These are phyloP conservation scores for Ennomos quercinarius DNA, from an alignment of 2,888 invertebrate genomes.

Conservation along the genomic window DNA sequence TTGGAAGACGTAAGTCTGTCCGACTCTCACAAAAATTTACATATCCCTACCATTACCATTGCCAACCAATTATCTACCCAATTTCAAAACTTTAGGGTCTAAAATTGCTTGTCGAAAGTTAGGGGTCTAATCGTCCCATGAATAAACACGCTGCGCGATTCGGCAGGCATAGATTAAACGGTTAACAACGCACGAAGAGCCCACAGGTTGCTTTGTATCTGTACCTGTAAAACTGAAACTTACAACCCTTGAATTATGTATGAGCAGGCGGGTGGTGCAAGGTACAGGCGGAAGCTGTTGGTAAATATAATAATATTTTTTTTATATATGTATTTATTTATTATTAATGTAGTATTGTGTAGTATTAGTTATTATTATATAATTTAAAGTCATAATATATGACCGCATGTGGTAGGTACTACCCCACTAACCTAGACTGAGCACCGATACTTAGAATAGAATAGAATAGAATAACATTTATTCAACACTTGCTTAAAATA, in stretches of 20 bases:
- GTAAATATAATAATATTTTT: too few species aligned
- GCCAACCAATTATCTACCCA: conserved; percentile 8
- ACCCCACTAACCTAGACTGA: too few species aligned
- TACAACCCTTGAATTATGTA: conserved; percentile 66
- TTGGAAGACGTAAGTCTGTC: conserved; percentile 24
- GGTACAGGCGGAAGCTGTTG: conserved; percentile 23
- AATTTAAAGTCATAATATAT: too few species aligned
- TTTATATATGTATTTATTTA: not conserved
- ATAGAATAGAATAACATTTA: too few species aligned
- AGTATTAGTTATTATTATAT: too few species aligned
- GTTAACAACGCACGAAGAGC: conserved; percentile 49
- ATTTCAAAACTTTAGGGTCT: conserved; percentile 16
- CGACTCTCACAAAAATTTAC: conserved; percentile 27
- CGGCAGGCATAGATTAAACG: conserved; percentile 56
- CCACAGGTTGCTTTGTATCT: conserved; percentile 61
- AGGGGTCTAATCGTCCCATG: conserved; percentile 43
- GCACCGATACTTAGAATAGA: too few species aligned
- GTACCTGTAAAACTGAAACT: conserved; percentile 73
- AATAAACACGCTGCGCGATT: conserved; percentile 41
- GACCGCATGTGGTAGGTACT: too few species aligned
- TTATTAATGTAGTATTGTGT: too few species aligned
- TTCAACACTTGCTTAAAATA: too few species aligned
- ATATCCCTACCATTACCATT: conserved; percentile 9
- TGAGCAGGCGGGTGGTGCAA: conserved; percentile 44
- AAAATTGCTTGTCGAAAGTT: conserved; percentile 26